Conservation (phyloP, 2,113 vertebrate species). For the Carassius gibelio region DNA sequence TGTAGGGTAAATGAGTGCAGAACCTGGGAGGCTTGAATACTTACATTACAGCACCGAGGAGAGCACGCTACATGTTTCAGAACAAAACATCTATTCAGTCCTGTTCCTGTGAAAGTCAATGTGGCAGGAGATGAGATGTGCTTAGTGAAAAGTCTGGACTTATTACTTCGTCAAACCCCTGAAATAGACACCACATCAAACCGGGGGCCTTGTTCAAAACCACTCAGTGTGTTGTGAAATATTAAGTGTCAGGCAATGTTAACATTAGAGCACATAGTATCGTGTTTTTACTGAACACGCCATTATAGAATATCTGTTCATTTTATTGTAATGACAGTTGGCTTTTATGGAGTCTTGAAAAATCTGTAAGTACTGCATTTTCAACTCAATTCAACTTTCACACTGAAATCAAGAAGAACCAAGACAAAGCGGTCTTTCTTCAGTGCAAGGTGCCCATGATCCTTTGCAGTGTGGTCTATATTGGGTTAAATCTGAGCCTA, state of each 20-base stretch:
- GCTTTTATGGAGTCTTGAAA: not conserved
- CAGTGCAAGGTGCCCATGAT: slow-evolving; percentile 15
- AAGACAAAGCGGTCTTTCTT: slow-evolving; percentile 34
- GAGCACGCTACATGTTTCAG: not conserved
- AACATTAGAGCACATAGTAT: not conserved
- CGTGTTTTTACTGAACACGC: not conserved
- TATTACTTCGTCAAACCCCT: not conserved
- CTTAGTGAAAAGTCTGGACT: slow-evolving; percentile 11
- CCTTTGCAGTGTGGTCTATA: slow-evolving; percentile 21
- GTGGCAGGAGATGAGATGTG: not conserved
- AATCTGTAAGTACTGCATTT: not conserved
- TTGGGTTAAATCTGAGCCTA: slow-evolving; percentile 26
- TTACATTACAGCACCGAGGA: slow-evolving; percentile 18
- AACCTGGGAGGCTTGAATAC: slow-evolving; percentile 1
- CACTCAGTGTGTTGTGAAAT: not conserved
- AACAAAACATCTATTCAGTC: slow-evolving; percentile 37
- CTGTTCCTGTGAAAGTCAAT: slow-evolving; percentile 12
- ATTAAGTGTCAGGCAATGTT: not conserved
- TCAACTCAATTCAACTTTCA: not conserved
- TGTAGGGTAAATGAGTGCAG: slow-evolving; percentile 7
- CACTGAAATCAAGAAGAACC: not conserved
- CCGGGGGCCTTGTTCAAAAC: not conserved
- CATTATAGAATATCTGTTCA: not conserved
- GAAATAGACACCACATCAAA: not conserved
- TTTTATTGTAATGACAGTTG: not conserved